Evolutionary conservation across 2,888 invertebrate species (phyloP), one percentile per base, ranked within the genome.

Genomic region (Colostygia pectinataria): DNA sequence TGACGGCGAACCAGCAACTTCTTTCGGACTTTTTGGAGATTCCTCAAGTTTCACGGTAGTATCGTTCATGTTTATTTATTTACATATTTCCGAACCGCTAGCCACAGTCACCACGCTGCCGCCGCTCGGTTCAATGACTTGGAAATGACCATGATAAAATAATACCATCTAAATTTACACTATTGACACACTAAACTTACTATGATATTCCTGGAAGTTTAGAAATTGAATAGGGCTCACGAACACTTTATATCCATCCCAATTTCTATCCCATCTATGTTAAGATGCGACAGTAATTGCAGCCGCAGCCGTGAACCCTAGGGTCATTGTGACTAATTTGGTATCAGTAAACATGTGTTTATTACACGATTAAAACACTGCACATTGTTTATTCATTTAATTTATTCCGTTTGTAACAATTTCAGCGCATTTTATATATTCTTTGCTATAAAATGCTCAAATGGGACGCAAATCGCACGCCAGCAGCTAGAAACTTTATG

Each of bases 31-130:
- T 74, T 86, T 86, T 59, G 77, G 80, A 72, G 84, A 79, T 77
- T 86, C 88, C 71, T 79, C 82, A 80, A 79, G 77, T 80, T 88
- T 88, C 67, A 84, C 77, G 69, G 77, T 84, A 82, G 82, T 82
- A 86, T 88, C 88, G 80, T 89, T 89, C 89, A 90, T 90, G 87
- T 87, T 90, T 89, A 89, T 88, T 88, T 87, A 89, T 88, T 88
- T 87, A 89, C 89, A 90, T 90, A 86, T 82, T 90, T 89, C 74
- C 79, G 78, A 81, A 68, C 75, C 77, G 74, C 76, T 74, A 80
- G 74, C 77, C 83, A 83, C 83, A 80, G 78, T 83, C 81, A 83
- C 79, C 80, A 86, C 75, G 81, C 84, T 74, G 82, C 84, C 78
- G 82, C 84, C 78, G 84, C 76, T 73, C 65, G 59, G 81, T 83